Percentiles rank a stretch among this genome's conserved stretches.
phyloP scores from a whole-genome alignment of 2,888 invertebrate species.

The Hypomecis atomaria region DNA sequence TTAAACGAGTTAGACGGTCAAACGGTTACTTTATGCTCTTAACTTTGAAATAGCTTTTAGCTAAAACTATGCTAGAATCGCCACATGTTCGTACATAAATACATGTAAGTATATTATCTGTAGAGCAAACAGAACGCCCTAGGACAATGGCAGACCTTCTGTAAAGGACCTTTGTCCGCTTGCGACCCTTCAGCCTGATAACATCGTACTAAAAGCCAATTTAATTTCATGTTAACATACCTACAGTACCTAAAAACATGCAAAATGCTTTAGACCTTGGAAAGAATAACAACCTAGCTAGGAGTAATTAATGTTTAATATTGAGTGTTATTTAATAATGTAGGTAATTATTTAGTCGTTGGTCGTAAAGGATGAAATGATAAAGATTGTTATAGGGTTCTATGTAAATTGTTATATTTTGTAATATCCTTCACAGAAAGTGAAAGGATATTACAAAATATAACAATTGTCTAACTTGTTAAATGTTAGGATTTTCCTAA shows the following conservation, averaged over 20 bases:
- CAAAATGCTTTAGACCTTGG: constrained; percentile 16
- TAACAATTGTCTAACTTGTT: too few relatives aligned
- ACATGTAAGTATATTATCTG: constrained; percentile 34
- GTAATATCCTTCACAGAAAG: too few relatives aligned
- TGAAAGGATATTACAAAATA: too few relatives aligned
- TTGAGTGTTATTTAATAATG: too few relatives aligned
- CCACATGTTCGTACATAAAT: constrained; percentile 2
- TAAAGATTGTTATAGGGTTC: too few relatives aligned
- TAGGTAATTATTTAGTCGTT: too few relatives aligned
- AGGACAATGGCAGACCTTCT: constrained; percentile 53
- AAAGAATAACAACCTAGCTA: constrained; percentile 9
- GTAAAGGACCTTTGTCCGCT: constrained; percentile 49
- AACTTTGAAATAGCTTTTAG: constrained; percentile 30
- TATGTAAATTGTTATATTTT: too few relatives aligned
- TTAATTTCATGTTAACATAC: constrained; percentile 51
- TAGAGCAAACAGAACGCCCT: constrained; percentile 38
- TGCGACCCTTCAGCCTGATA: constrained; percentile 51
- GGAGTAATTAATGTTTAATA: not conserved
- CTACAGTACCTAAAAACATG: constrained; percentile 28
- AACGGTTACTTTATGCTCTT: constrained; percentile 10
- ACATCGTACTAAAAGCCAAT: constrained; percentile 50
- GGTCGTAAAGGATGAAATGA: too few relatives aligned
- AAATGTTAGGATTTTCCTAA: too few relatives aligned
- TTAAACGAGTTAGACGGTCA: constrained; percentile 9
- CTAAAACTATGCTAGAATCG: constrained; percentile 24